A percentile compares a stretch with the other conserved stretches of the same genome.
Evolutionary conservation across 92 coral and sea anemone species (phyloP).

Genomic region (Umimayanthus chanpuru): DNA sequence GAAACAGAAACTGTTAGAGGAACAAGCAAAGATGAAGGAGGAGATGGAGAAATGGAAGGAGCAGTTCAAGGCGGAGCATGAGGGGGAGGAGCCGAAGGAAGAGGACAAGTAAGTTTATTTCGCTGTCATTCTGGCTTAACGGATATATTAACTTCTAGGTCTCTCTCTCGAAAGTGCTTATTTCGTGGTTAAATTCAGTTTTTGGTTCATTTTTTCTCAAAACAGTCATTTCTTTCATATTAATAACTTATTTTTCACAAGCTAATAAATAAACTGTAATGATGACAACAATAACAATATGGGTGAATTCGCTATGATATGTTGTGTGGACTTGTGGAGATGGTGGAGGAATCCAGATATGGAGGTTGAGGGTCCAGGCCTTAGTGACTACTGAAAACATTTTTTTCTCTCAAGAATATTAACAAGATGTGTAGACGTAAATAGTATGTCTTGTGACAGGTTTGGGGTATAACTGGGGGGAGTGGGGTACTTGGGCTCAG

Average conservation of each 20-base stretch:
- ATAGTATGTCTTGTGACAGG: no score
- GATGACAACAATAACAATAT: not conserved
- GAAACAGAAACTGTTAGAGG: constrained; percentile 80
- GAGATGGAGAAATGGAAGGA: constrained; percentile 95
- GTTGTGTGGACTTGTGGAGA: not conserved
- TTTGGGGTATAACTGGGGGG: no score
- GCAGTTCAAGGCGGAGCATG: constrained; percentile 81
- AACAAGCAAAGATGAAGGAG: constrained; percentile 82
- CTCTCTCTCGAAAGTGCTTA: no score
- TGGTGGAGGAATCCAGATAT: not conserved
- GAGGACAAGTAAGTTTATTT: constrained; percentile 68
- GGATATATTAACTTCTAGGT: no score
- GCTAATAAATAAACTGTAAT: no score
- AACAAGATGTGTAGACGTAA: not conserved
- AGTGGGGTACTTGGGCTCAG: no score
- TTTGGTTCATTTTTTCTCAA: no score
- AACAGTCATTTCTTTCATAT: no score
- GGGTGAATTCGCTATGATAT: not conserved
- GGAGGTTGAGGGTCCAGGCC: not conserved
- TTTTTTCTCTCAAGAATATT: no score
- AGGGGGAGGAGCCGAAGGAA: constrained; percentile 79
- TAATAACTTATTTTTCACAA: no score
- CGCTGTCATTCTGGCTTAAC: no score
- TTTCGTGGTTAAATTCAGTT: no score
- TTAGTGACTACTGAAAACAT: not conserved